A percentile compares a stretch with the other conserved stretches of the same genome.
Conservation (phyloP, 2,888 invertebrate genomes). For the Barypeithes pellucidus region DNA sequence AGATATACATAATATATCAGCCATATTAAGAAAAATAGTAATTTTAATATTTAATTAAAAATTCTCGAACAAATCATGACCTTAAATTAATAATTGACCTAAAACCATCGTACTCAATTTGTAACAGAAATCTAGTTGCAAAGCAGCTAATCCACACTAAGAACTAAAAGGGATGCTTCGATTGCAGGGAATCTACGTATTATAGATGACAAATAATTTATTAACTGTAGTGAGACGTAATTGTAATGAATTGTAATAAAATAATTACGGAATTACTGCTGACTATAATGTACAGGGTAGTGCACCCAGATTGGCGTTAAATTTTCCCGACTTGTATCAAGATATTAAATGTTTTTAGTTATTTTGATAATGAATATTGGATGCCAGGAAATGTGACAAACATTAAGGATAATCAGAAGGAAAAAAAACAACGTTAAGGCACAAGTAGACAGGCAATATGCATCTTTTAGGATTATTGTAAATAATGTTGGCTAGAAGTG, state of each 20-base stretch:
- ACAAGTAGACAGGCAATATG: too few species aligned
- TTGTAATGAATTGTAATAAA: background rate
- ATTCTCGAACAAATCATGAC: background rate
- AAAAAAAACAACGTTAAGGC: too few species aligned
- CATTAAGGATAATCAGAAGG: too few species aligned
- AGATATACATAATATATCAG: too few species aligned
- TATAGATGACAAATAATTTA: background rate
- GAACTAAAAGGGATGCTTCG: constrained; percentile 3
- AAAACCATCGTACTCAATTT: background rate
- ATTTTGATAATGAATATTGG: too few species aligned
- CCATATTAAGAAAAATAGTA: background rate
- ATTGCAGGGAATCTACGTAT: background rate
- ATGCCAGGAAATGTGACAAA: too few species aligned
- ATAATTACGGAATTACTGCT: background rate
- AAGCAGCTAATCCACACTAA: background rate
- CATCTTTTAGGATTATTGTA: too few species aligned
- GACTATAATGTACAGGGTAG: background rate
- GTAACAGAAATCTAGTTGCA: background rate
- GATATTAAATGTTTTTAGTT: too few species aligned
- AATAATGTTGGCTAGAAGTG: too few species aligned
- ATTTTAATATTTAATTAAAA: background rate
- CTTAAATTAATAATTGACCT: background rate
- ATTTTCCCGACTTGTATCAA: too few species aligned
- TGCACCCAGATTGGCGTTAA: background rate
- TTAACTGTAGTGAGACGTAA: background rate